Evolutionary conservation across 2,888 invertebrate genomes (phyloP), one percentile per base, ranked within the genome.

Genomic region (Andrena minutula): DNA sequence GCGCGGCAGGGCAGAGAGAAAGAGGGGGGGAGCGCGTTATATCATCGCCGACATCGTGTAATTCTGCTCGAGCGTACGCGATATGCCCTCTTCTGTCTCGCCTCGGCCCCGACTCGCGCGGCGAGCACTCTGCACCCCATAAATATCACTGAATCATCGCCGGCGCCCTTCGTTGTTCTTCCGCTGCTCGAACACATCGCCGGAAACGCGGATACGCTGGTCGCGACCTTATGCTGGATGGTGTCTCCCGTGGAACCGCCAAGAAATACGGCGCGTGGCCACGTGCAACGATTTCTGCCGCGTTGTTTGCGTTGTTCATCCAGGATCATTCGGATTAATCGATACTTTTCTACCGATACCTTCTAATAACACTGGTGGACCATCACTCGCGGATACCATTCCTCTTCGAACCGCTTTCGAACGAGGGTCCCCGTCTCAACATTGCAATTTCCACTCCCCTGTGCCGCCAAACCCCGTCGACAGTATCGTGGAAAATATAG

Each of bases 91-190:
- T 73, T 78, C 83, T 84, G 64, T 26, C 41, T 58, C 56, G 56
- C 35, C 63, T 86, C 87, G 56, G 75, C 60, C 86, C 86, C 41
- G 41, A 16, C 41, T 85, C 85, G 74, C 86, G 83, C 88, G 82
- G 41, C 32, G 32, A 86, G 88, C 88, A 85, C 91, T 92, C 91
- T 74, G 87, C 92, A 89, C 90, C 88, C 89, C 90, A 92, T 92
- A 92, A 92, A 92, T 92, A 92, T 91, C 90, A 90, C 90, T 91
- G 92, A 92, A 92, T 92, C 91, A 91, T 92, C 91, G 91, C 85
- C 73, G 82, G 77, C 82, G 79, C 83, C 78, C 85, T 77, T 78
- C 84, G 82, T 77, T 68, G 85, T 88, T 88, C 75, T 71, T 64
- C 66, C 75, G 75, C 20, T 58, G 78, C 85, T 81, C 80, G 83